A percentile compares a stretch with the other conserved stretches of the same genome.
phyloP scores from a whole-genome alignment of 1,140 invertebrate species.

The Drosophila quadrilineata region DNA sequence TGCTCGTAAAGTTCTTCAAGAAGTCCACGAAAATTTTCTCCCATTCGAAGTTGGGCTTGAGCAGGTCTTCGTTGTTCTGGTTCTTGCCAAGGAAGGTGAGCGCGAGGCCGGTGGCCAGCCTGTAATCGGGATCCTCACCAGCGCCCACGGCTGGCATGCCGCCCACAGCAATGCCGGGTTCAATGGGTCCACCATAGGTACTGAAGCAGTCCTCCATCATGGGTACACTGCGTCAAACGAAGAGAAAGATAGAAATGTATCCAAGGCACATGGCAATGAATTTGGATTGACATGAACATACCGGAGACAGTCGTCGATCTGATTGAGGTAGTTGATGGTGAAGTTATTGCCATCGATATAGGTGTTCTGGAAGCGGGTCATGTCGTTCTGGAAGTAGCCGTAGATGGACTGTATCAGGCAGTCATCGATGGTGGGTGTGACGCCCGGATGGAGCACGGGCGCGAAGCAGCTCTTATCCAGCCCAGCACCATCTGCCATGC shows the following conservation, averaged over 20 bases:
- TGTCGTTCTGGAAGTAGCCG: conserved; percentile 89
- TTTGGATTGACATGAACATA: conserved; percentile 41
- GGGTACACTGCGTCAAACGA: conserved; percentile 83
- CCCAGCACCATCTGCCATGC: conserved; percentile 80
- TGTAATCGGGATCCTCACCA: conserved; percentile 81
- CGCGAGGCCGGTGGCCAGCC: conserved; percentile 85
- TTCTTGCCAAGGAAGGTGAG: conserved; percentile 91
- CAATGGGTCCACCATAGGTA: conserved; percentile 91
- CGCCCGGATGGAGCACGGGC: conserved; percentile 87
- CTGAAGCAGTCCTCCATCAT: conserved; percentile 87
- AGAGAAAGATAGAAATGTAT: not conserved
- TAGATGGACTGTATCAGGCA: conserved; percentile 91
- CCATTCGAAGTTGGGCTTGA: conserved; percentile 87
- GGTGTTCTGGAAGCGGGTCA: conserved; percentile 82
- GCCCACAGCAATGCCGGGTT: conserved; percentile 90
- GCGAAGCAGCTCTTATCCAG: conserved; percentile 92
- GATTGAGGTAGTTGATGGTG: conserved; percentile 82
- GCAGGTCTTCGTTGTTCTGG: conserved; percentile 82
- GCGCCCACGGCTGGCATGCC: conserved; percentile 83
- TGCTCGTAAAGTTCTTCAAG: conserved; percentile 88
- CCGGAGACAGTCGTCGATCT: conserved; percentile 82
- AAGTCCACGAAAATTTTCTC: conserved; percentile 90
- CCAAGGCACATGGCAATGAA: not conserved
- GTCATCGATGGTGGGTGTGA: conserved; percentile 82
- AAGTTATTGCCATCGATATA: conserved; percentile 55